These are phyloP conservation scores for Alaudala cheleensis DNA, from an alignment of 2,113 vertebrate species.

Conservation along the genomic window DNA sequence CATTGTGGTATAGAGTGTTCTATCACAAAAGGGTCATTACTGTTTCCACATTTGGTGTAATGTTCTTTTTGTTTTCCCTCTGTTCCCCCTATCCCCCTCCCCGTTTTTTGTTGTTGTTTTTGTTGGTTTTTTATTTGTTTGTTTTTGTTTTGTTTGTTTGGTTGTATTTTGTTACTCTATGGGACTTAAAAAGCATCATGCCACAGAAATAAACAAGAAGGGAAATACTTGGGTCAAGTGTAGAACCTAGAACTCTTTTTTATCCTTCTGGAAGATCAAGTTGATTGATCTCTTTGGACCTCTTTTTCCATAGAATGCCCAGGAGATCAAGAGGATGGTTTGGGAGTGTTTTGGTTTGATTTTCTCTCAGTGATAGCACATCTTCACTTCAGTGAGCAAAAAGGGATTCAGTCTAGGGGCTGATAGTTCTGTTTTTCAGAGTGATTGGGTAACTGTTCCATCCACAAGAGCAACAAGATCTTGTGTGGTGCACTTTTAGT, in stretches of 20 bases:
- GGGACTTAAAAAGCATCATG: not conserved
- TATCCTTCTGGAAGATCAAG: not conserved
- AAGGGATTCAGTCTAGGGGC: not conserved
- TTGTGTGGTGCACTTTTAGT: not conserved
- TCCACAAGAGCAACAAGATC: not conserved
- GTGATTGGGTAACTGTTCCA: not conserved
- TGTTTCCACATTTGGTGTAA: not conserved
- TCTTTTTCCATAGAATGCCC: not conserved
- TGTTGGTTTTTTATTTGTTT: not conserved
- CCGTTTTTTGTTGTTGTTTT: too few relatives aligned
- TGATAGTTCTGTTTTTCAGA: not conserved
- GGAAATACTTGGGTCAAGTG: not conserved
- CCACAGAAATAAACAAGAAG: not conserved
- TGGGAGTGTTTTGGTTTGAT: not conserved
- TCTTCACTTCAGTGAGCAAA: not conserved
- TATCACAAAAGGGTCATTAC: not conserved
- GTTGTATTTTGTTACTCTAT: too few relatives aligned
- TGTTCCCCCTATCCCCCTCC: rapidly evolving
- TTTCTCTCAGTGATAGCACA: not conserved
- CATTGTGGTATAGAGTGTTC: not conserved
- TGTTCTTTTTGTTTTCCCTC: not conserved
- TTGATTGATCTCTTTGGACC: not conserved
- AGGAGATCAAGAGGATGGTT: not conserved
- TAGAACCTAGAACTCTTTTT: not conserved
- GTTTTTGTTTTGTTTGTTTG: not conserved